Evolutionary conservation across 1,140 invertebrate species (phyloP).

Genomic region (Meloidogyne exigua): DNA sequence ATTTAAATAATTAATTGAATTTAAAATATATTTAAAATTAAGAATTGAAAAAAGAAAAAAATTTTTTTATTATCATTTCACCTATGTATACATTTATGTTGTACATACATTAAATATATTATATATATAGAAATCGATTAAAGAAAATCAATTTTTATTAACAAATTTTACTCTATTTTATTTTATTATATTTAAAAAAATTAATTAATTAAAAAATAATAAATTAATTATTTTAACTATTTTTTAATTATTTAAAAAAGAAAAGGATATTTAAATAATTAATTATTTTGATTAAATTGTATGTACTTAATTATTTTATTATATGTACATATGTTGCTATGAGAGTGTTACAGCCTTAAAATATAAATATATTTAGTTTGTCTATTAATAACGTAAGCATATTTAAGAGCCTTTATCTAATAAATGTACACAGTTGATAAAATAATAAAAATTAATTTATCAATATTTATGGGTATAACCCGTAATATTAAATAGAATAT

Average conservation of each 20-base stretch:
- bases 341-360: no score
- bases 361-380: no score
- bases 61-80: neutral
- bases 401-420: no score
- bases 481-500: neutral
- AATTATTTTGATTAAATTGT: neutral
- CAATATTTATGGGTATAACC: neutral
- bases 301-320: neutral
- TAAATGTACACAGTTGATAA: no score
- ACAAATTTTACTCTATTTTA: conserved; percentile 63
- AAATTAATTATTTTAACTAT: no score
- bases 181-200: conserved; percentile 56
- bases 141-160: conserved; percentile 46
- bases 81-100: neutral
- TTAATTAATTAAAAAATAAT: neutral
- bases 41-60: neutral
- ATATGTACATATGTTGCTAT: neutral
- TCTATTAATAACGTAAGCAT: no score
- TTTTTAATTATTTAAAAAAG: no score
- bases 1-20: no score
- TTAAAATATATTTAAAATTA: neutral
- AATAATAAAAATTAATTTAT: neutral
- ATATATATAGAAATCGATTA: conserved; percentile 49
- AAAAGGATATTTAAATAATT: no score
- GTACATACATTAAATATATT: no score